Conservation (phyloP, 2,113 vertebrate genomes). For the Onychostruthus taczanowskii region DNA sequence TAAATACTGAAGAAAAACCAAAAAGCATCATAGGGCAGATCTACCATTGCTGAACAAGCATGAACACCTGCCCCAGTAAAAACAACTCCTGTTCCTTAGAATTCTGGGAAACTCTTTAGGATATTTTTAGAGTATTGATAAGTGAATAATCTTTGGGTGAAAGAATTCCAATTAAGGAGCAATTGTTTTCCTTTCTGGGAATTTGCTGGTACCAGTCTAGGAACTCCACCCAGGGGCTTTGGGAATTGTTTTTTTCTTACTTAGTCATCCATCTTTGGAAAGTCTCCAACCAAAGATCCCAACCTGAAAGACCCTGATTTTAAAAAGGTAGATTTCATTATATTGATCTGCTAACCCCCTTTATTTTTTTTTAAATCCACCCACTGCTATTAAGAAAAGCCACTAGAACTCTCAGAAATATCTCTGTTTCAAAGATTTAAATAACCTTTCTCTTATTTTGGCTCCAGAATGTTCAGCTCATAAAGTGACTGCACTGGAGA, state of each 20-base stretch:
- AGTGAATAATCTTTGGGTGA: constrained; percentile 32
- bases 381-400: not conserved
- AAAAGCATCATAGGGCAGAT: not conserved
- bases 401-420: not conserved
- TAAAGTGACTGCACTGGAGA: not conserved
- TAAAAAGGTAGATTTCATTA: constrained; percentile 29
- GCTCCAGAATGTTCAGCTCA: not conserved
- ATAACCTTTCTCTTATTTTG: not conserved
- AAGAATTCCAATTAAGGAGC: constrained; percentile 31
- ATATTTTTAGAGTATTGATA: constrained; percentile 51
- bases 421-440: not conserved
- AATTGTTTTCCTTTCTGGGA: constrained; percentile 66
- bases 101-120: not conserved
- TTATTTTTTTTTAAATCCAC: not conserved
- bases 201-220: constrained; percentile 43
- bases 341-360: constrained; percentile 6
- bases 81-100: not conserved
- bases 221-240: constrained; percentile 68
- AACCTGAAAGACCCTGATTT: constrained; percentile 64
- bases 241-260: constrained; percentile 69
- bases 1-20: not conserved
- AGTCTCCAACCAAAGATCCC: constrained; percentile 59
- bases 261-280: constrained; percentile 71
- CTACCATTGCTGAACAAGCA: not conserved
- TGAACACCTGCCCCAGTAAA: not conserved